Evolutionary conservation across 2,888 invertebrate species (phyloP).

Genomic region (Diogma glabrata): DNA sequence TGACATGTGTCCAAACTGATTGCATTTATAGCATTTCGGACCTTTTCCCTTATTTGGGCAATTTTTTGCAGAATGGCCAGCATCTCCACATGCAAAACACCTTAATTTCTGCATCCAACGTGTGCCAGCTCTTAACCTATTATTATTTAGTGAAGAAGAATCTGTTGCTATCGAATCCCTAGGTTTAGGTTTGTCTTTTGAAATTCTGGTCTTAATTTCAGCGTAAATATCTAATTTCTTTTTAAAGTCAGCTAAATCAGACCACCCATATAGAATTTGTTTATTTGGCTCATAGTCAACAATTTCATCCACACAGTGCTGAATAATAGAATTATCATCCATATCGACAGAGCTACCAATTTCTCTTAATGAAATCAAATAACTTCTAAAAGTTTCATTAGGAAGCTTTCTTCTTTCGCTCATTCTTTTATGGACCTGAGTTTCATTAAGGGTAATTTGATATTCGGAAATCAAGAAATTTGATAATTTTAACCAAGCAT

Average conservation of each 20-base stretch:
- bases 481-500: no score
- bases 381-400: not conserved
- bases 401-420: not conserved
- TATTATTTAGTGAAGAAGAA: no score
- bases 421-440: not conserved
- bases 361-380: not conserved
- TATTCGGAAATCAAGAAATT: no score
- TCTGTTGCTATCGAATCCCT: no score
- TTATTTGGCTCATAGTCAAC: conserved; percentile 11
- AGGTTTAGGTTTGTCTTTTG: no score
- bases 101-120: no score
- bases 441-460: no score
- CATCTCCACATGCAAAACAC: no score
- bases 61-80: not conserved
- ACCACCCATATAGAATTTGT: conserved; percentile 11
- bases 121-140: no score
- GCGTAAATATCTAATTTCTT: conserved; percentile 13
- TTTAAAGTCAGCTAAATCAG: conserved; percentile 12
- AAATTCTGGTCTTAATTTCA: no score
- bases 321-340: not conserved
- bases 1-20: conserved; percentile 22
- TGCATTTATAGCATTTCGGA: conserved; percentile 26
- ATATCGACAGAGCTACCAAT: not conserved
- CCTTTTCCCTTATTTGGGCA: conserved; percentile 18
- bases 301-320: conserved; percentile 10